Percentiles rank a stretch among this genome's conserved stretches.
phyloP scores from a whole-genome alignment of 2,797 vertebrate genomes.

The Pagetopsis macropterus region DNA sequence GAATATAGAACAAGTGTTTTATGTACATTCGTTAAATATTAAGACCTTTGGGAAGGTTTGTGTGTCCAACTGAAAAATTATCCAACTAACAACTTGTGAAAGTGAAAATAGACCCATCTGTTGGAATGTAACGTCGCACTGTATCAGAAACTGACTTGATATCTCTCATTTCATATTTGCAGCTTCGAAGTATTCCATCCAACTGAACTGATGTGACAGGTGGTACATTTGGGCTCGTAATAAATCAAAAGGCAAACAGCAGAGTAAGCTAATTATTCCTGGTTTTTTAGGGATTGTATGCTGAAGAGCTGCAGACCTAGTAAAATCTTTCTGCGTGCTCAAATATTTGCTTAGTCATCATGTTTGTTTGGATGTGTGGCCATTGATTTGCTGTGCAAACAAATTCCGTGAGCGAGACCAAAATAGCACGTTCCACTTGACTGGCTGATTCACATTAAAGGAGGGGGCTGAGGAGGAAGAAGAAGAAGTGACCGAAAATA shows the following conservation, averaged over 20 bases:
- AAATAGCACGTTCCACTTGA: constrained; percentile 69
- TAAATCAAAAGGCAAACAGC: constrained; percentile 78
- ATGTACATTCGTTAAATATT: neutral
- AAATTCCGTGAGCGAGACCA: constrained; percentile 65
- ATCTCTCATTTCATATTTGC: constrained; percentile 47
- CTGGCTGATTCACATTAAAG: constrained; percentile 63
- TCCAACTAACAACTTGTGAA: neutral
- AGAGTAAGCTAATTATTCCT: constrained; percentile 74
- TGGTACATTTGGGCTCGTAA: constrained; percentile 63
- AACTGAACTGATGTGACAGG: constrained; percentile 61
- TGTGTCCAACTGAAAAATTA: neutral
- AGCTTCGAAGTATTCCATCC: constrained; percentile 55
- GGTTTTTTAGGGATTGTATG: constrained; percentile 69
- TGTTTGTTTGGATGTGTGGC: constrained; percentile 78
- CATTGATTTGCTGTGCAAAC: constrained; percentile 78
- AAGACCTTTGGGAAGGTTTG: neutral
- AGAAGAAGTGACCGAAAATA: constrained; percentile 51
- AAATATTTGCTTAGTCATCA: constrained; percentile 82
- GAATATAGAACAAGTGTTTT: neutral
- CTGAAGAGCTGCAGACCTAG: constrained; percentile 64
- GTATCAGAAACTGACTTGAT: constrained; percentile 16
- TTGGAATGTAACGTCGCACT: neutral
- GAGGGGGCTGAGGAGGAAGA: constrained; percentile 39
- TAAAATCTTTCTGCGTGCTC: constrained; percentile 66
- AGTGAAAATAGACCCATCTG: neutral